Percentiles rank a stretch among this genome's conserved stretches.
Conservation (phyloP, 2,113 vertebrate species). For the Chascanopsetta lugubris region DNA sequence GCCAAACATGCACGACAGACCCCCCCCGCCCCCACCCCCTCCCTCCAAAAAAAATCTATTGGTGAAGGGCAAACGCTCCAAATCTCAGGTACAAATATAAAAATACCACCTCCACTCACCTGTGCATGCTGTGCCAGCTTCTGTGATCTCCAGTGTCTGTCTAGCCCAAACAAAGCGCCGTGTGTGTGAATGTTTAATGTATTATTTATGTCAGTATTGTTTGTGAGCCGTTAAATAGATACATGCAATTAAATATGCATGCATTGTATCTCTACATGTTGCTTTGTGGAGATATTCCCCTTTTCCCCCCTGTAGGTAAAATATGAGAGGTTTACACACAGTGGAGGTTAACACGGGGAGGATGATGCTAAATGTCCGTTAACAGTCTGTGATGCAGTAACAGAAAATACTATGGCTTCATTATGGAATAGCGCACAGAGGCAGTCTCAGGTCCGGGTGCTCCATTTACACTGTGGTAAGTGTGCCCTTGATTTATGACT, state of each 20-base stretch:
- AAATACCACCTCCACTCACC: slow-evolving; percentile 30
- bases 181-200: slow-evolving; percentile 46
- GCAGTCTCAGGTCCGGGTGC: slow-evolving; percentile 44
- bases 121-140: slow-evolving; percentile 2
- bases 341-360: slow-evolving; percentile 12
- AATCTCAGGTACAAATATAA: slow-evolving; percentile 35
- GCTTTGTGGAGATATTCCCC: slow-evolving; percentile 15
- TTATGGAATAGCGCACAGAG: slow-evolving; percentile 43
- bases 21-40: too few species aligned
- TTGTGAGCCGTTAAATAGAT: slow-evolving; percentile 62
- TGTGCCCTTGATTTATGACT: slow-evolving; percentile 71
- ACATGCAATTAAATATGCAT: slow-evolving; percentile 61
- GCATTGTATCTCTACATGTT: slow-evolving; percentile 25
- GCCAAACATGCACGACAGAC: slow-evolving; percentile 20
- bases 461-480: slow-evolving; percentile 56
- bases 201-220: slow-evolving; percentile 60
- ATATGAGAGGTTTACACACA: slow-evolving; percentile 12
- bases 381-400: slow-evolving; percentile 28
- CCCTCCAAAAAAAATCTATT: slow-evolving; percentile 24
- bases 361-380: slow-evolving; percentile 39
- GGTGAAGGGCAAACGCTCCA: slow-evolving; percentile 43
- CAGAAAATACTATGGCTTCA: slow-evolving; percentile 35
- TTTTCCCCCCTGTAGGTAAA: slow-evolving; percentile 23
- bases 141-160: slow-evolving; percentile 25
- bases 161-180: slow-evolving; percentile 36